Conservation (phyloP, 2,113 vertebrate species). For the Leptocoma aspasia region DNA sequence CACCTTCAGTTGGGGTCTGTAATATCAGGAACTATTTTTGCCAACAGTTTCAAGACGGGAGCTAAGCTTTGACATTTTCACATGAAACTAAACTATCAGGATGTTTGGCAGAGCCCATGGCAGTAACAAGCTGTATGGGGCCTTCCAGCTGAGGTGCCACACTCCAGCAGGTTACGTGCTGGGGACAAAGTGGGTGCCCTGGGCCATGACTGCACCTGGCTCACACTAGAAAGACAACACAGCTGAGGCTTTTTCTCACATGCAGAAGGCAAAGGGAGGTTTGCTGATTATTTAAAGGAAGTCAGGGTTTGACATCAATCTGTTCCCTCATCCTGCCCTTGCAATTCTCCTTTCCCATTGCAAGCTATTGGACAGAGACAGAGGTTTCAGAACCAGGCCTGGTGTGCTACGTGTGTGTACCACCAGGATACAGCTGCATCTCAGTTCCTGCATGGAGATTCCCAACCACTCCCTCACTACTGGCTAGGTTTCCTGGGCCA, state of each 20-base stretch:
- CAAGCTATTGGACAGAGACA: background rate
- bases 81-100: background rate
- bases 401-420: background rate
- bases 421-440: background rate
- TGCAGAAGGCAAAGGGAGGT: background rate
- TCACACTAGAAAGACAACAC: background rate
- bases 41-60: background rate
- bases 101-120: background rate
- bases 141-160: background rate
- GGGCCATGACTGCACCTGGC: background rate
- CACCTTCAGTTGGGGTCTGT: background rate
- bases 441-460: background rate
- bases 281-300: background rate
- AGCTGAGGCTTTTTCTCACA: background rate
- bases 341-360: background rate
- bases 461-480: background rate
- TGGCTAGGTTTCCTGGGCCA: background rate
- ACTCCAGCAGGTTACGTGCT: background rate
- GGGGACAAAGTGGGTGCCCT: background rate
- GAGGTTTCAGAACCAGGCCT: background rate
- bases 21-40: background rate
- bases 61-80: background rate
- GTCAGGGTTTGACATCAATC: background rate
- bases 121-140: background rate
- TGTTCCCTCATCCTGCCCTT: background rate